Conservation (phyloP, 2,888 invertebrate genomes). For the Troides aeacus region DNA sequence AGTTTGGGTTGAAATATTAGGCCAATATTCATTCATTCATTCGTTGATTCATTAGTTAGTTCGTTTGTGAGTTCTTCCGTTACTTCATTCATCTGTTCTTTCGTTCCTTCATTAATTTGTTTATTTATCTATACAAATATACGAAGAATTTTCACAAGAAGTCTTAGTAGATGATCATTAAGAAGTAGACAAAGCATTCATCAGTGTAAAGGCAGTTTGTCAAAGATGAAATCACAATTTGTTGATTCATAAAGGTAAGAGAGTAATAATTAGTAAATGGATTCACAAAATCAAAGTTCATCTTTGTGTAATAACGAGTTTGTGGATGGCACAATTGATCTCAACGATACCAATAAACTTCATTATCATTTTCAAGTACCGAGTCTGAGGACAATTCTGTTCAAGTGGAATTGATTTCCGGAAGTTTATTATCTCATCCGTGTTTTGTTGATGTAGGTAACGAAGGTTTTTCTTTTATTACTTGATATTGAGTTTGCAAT, state of each 20-base stretch:
- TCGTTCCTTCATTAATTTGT: no score
- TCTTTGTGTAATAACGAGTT: constrained; percentile 9
- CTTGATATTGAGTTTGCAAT: no score
- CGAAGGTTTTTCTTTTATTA: background rate
- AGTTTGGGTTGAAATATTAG: background rate
- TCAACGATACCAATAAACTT: background rate
- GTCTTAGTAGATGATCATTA: no score
- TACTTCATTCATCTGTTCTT: no score
- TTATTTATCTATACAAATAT: no score
- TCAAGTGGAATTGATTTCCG: background rate
- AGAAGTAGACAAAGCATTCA: no score
- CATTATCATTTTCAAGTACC: background rate
- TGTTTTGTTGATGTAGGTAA: background rate
- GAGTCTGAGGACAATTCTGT: background rate
- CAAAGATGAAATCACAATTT: constrained; percentile 21
- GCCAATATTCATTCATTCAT: no score
- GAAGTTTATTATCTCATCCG: background rate
- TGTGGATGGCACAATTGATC: constrained; percentile 3
- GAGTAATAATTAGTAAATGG: constrained; percentile 20
- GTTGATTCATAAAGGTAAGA: constrained; percentile 6
- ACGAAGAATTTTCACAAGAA: no score
- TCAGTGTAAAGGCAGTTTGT: background rate
- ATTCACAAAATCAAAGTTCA: constrained; percentile 22
- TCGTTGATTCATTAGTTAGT: no score
- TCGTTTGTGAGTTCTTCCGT: no score